phyloP scores from a whole-genome alignment of 1,140 invertebrate genomes.

The Aphaenogaster ashmeadi region DNA sequence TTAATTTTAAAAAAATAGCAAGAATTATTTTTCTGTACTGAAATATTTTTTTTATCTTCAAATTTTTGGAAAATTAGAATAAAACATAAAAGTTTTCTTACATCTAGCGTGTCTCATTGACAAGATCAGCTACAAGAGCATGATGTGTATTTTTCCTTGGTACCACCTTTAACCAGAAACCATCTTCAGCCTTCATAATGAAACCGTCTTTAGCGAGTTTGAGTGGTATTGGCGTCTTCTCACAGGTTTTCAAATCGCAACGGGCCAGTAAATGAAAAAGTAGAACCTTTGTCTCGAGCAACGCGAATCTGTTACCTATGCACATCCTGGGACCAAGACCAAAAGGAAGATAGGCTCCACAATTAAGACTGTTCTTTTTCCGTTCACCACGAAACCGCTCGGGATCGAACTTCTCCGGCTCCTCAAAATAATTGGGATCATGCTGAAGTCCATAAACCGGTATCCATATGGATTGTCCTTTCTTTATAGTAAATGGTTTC shows the following conservation, averaged over 20 bases:
- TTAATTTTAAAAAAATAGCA: not conserved
- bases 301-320: conserved; percentile 83
- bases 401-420: conserved; percentile 86
- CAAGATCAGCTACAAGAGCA: not conserved
- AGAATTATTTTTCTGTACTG: not conserved
- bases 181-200: not conserved
- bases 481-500: conserved; percentile 76
- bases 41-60: not conserved
- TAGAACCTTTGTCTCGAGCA: conserved; percentile 77
- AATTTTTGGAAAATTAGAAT: conserved; percentile 35
- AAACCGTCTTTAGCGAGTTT: not conserved
- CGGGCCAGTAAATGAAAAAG: conserved; percentile 76
- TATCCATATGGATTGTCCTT: conserved; percentile 68
- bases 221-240: conserved; percentile 65
- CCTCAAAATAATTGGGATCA: conserved; percentile 79
- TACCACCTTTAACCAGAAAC: conserved; percentile 22
- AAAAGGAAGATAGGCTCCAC: conserved; percentile 88
- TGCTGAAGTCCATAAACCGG: conserved; percentile 77
- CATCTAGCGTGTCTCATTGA: not conserved
- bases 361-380: conserved; percentile 82
- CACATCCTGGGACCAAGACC: conserved; percentile 87
- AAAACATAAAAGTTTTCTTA: conserved; percentile 61
- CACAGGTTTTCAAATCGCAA: conserved; percentile 70
- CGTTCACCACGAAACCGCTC: conserved; percentile 85
- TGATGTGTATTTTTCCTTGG: conserved; percentile 45